Evolutionary conservation across 2,888 invertebrate species (phyloP).

Genomic region (Polydrusus pterygomalis): DNA sequence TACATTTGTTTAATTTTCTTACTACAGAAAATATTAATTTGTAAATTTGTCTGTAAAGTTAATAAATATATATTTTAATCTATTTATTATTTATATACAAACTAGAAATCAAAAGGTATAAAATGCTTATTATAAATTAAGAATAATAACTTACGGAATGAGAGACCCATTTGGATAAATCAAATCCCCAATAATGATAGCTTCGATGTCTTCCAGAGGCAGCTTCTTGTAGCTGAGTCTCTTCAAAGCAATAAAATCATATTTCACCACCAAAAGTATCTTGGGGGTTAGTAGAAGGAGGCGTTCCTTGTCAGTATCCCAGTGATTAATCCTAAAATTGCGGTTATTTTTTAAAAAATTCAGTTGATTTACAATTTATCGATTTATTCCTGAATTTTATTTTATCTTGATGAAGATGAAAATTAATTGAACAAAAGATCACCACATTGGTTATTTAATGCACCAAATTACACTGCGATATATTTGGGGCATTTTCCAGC

Average conservation of each 20-base stretch:
- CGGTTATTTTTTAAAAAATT: background rate
- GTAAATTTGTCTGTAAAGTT: too few relatives aligned
- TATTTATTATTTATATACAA: background rate
- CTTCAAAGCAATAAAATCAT: conserved; percentile 89
- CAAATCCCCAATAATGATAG: conserved; percentile 84
- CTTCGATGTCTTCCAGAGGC: conserved; percentile 80
- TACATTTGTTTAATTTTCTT: background rate
- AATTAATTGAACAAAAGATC: too few relatives aligned
- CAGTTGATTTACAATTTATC: too few relatives aligned
- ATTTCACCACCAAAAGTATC: conserved; percentile 84
- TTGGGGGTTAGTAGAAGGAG: conserved; percentile 84
- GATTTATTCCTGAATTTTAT: too few relatives aligned
- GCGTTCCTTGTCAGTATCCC: conserved; percentile 91
- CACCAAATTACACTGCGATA: too few relatives aligned
- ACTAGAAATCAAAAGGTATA: background rate
- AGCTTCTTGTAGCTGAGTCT: conserved; percentile 83
- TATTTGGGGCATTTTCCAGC: too few relatives aligned
- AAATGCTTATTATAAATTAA: background rate
- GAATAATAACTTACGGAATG: conserved; percentile 83
- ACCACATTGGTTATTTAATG: too few relatives aligned
- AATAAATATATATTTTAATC: background rate
- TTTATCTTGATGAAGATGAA: too few relatives aligned
- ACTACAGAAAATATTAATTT: background rate
- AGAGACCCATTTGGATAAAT: conserved; percentile 88
- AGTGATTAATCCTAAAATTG: conserved; percentile 84